These are phyloP conservation scores for Scleropages formosus DNA, from an alignment of 2,797 vertebrate species.

Conservation along the genomic window DNA sequence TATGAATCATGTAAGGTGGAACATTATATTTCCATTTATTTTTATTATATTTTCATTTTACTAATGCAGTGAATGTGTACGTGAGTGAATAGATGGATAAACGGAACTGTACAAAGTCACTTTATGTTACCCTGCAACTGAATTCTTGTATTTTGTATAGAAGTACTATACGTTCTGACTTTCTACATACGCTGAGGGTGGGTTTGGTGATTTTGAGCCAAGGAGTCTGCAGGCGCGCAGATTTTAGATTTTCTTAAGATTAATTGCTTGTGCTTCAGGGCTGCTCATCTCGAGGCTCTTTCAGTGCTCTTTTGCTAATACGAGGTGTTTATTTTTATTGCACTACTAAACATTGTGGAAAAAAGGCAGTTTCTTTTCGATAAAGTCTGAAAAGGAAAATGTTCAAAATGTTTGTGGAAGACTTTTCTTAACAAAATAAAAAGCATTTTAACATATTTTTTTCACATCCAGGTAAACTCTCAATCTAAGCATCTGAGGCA, in stretches of 20 bases:
- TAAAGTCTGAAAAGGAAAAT: not conserved
- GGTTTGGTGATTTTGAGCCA: not conserved
- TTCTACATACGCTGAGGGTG: not conserved
- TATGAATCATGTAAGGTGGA: too few relatives aligned
- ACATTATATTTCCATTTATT: too few relatives aligned
- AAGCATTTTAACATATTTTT: constrained; percentile 8
- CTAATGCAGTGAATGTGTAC: too few relatives aligned
- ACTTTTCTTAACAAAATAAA: constrained; percentile 1
- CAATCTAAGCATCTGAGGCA: not conserved
- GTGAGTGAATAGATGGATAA: too few relatives aligned
- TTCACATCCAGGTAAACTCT: not conserved
- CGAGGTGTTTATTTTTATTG: constrained; percentile 1
- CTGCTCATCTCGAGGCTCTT: not conserved
- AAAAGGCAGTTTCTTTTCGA: constrained; percentile 9
- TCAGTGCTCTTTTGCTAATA: not conserved
- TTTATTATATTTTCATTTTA: too few relatives aligned
- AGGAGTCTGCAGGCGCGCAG: not conserved
- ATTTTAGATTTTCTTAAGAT: not conserved
- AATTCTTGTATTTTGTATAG: too few relatives aligned
- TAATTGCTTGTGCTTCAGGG: not conserved
- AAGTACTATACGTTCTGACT: too few relatives aligned
- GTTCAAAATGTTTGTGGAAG: not conserved
- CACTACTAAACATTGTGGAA: not conserved
- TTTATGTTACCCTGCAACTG: too few relatives aligned
- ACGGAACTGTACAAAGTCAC: too few relatives aligned